These are phyloP conservation scores for Trichechus manatus DNA, from an alignment of 2,113 vertebrate species.

Conservation along the genomic window DNA sequence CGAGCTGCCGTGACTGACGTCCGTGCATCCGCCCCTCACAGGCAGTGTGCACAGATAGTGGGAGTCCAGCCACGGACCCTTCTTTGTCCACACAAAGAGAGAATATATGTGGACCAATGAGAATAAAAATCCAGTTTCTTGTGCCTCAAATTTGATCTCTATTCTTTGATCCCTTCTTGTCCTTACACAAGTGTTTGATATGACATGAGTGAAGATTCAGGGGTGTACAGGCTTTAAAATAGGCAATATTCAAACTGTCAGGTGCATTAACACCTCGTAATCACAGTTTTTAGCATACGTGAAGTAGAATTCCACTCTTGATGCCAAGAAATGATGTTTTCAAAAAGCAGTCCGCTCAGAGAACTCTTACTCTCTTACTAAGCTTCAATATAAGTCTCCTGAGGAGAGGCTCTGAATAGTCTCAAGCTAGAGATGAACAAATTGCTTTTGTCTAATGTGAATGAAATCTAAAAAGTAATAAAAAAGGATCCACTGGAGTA, in stretches of 20 bases:
- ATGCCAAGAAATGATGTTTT: neutral
- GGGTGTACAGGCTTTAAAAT: neutral
- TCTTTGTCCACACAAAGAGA: neutral
- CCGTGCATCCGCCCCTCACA: neutral
- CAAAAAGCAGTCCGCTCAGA: neutral
- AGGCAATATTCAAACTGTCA: neutral
- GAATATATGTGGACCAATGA: neutral
- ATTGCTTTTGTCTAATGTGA: neutral
- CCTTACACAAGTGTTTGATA: neutral
- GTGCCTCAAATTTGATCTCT: neutral
- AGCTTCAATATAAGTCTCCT: neutral
- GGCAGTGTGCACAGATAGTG: neutral
- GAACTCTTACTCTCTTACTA: neutral
- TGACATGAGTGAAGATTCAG: neutral
- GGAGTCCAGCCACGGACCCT: neutral
- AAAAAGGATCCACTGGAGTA: neutral
- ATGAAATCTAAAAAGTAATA: neutral
- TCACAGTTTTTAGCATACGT: neutral
- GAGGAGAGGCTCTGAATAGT: neutral
- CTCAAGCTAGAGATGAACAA: neutral
- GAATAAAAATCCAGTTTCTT: neutral
- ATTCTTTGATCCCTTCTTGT: neutral
- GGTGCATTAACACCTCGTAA: neutral
- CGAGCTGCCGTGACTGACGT: accelerated
- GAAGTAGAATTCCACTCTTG: neutral